Evolutionary conservation across 2,888 invertebrate genomes (phyloP).

Genomic region (Bombylius major): DNA sequence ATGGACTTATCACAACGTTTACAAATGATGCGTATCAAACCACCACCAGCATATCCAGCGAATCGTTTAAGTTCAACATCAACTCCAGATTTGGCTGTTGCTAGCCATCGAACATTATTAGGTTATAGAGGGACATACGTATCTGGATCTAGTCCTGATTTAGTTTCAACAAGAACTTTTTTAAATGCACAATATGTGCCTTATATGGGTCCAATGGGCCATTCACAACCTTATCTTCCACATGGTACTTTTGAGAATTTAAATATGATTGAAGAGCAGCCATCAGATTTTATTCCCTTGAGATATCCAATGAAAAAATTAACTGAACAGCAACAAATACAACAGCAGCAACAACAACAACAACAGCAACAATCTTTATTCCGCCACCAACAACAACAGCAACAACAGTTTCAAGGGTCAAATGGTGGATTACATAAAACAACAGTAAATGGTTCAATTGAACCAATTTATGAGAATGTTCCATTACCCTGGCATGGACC

Average conservation of each 20-base stretch:
- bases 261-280: conserved; percentile 41
- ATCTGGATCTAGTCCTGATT: conserved; percentile 64
- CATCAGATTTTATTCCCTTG: conserved; percentile 30
- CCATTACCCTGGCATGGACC: conserved; percentile 50
- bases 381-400: neutral
- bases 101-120: conserved; percentile 44
- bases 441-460: conserved; percentile 43
- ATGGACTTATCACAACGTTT: conserved; percentile 31
- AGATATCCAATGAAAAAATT: conserved; percentile 11
- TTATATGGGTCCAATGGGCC: conserved; percentile 28
- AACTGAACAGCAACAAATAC: conserved; percentile 17
- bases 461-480: conserved; percentile 74
- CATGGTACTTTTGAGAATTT: conserved; percentile 65
- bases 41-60: conserved; percentile 74
- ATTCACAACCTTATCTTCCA: conserved; percentile 36
- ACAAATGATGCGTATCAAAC: conserved; percentile 43
- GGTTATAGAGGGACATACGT: conserved; percentile 42
- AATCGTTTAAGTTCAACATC: conserved; percentile 68
- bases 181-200: conserved; percentile 36
- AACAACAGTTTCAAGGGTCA: conserved; percentile 18
- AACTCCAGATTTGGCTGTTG: conserved; percentile 70
- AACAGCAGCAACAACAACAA: conserved; percentile 3
- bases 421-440: conserved; percentile 28
- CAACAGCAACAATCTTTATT: neutral
- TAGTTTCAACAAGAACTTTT: conserved; percentile 59